These are phyloP conservation scores for Galemys pyrenaicus DNA, from an alignment of 2,113 vertebrate genomes.

Conservation along the genomic window DNA sequence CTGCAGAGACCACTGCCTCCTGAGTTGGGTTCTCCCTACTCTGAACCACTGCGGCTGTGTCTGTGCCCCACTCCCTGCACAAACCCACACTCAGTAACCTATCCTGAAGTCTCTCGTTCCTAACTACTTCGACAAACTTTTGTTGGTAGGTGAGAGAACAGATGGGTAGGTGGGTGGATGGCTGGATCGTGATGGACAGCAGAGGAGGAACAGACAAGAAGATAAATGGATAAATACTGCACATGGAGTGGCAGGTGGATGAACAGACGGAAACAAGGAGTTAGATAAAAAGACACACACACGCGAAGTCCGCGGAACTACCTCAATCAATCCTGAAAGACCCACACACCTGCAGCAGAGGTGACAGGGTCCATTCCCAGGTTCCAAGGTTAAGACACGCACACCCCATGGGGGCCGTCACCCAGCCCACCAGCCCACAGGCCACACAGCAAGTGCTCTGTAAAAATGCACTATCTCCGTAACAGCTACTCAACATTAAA, in stretches of 20 bases:
- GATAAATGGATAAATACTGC: neutral
- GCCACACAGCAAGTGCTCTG: rapidly evolving
- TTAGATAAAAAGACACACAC: neutral
- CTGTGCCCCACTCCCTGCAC: neutral
- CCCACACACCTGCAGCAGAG: neutral
- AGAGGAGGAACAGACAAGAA: neutral
- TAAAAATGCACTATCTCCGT: rapidly evolving
- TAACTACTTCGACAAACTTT: neutral
- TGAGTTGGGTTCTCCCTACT: neutral
- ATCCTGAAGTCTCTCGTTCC: neutral
- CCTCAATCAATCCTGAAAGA: neutral
- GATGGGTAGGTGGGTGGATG: too few relatives aligned
- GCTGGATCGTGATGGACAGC: neutral
- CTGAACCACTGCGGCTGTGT: neutral
- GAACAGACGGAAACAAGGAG: neutral
- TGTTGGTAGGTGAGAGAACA: too few relatives aligned
- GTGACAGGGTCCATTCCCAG: neutral
- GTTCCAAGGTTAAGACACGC: too few relatives aligned
- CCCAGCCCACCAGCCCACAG: neutral
- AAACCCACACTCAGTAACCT: neutral
- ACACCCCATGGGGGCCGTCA: neutral
- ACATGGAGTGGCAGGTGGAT: too few relatives aligned
- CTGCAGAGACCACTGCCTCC: neutral
- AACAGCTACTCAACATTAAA: neutral
- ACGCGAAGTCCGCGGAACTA: neutral